These are phyloP conservation scores for Eupelmus urozonus DNA, from an alignment of 2,888 invertebrate genomes.

Conservation along the genomic window DNA sequence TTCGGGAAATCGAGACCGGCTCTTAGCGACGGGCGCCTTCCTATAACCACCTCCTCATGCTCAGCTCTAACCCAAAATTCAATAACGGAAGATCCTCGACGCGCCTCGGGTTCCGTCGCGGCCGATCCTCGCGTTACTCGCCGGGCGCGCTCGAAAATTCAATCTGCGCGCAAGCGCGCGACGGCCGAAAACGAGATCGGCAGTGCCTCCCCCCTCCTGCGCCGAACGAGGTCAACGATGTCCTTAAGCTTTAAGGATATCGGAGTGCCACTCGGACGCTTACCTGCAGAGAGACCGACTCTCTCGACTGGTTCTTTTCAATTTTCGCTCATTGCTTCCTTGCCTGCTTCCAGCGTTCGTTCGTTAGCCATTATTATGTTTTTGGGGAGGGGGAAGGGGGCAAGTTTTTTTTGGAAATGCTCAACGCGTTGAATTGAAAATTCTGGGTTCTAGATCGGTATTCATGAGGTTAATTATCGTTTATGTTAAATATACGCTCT, in stretches of 20 bases:
- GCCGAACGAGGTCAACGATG: conserved; percentile 73
- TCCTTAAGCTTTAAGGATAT: conserved; percentile 74
- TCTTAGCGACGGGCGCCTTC: no score
- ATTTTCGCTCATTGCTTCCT: conserved; percentile 16
- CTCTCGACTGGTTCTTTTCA: conserved; percentile 5
- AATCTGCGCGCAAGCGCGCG: conserved; percentile 55
- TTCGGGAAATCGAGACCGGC: no score
- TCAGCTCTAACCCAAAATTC: no score
- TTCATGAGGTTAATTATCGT: no score
- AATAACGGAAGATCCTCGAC: conserved; percentile 46
- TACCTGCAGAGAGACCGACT: conserved; percentile 11
- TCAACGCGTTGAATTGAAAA: no score
- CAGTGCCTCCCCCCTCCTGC: conserved; percentile 10
- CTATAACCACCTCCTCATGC: no score
- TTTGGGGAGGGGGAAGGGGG: no score
- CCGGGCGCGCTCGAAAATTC: conserved; percentile 44
- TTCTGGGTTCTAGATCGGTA: no score
- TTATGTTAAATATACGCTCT: no score
- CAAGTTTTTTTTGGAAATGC: no score
- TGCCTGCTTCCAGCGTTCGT: not conserved
- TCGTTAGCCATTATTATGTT: not conserved
- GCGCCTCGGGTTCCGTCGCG: conserved; percentile 8
- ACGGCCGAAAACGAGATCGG: conserved; percentile 63
- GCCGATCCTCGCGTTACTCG: conserved; percentile 27
- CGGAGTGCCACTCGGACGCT: conserved; percentile 65